Evolutionary conservation across 2,113 vertebrate genomes (phyloP).

Genomic region (Malurus melanocephalus): DNA sequence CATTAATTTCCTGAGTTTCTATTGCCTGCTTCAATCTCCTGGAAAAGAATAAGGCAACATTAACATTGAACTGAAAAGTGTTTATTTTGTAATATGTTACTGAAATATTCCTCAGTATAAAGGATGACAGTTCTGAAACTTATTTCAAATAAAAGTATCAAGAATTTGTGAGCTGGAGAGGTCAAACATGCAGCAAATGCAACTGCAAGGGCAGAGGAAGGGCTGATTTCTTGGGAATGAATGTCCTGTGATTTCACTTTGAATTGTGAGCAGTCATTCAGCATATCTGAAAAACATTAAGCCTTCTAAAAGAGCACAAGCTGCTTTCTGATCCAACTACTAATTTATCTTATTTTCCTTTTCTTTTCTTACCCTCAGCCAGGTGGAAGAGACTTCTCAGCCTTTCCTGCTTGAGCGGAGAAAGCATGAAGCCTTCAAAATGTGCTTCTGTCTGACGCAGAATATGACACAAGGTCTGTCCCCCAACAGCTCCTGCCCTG

Average conservation of each 20-base stretch:
- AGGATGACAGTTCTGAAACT: not conserved
- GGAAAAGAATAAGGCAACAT: not conserved
- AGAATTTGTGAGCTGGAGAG: not conserved
- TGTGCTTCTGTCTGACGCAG: not conserved
- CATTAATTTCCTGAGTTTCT: slow-evolving; percentile 9
- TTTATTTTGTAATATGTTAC: not conserved
- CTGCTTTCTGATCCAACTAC: not conserved
- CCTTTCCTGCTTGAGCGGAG: not conserved
- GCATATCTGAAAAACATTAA: not conserved
- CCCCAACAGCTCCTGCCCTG: not conserved
- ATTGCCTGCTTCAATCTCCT: not conserved
- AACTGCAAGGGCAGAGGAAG: not conserved
- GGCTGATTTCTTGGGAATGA: not conserved
- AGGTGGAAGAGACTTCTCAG: not conserved
- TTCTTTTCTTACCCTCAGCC: not conserved
- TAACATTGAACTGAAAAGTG: not conserved
- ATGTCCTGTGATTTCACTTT: not conserved
- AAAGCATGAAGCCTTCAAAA: not conserved
- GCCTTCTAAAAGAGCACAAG: not conserved
- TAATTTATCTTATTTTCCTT: not conserved
- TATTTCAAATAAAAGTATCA: not conserved
- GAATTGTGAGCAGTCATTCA: not conserved
- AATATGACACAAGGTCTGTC: not conserved
- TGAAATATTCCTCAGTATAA: not conserved
- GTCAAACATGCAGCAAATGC: fast-evolving